Evolutionary conservation across 2,113 vertebrate genomes (phyloP), one percentile per base, ranked within the genome.

Genomic region (Anolis carolinensis): DNA sequence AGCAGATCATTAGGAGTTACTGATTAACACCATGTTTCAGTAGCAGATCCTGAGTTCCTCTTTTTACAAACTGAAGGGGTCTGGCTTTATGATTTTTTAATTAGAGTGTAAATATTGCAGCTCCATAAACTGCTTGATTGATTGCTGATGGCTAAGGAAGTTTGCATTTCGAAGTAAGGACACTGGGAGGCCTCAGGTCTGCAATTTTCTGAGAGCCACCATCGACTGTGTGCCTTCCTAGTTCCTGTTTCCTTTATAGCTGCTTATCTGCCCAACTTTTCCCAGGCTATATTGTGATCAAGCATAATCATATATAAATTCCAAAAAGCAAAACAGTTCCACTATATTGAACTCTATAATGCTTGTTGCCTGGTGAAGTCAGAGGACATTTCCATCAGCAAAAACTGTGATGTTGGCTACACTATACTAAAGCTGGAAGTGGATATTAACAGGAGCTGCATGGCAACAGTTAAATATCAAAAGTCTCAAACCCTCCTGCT

Each of bases 51-150:
- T 1, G 85, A 91, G 93, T 93, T 96, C 83, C 92, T 91, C 93
- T 95, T 95, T 96, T 94, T 96, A 95, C 95, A 93, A 87, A 89
- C 95, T 95, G 95, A 96, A 95, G 95, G 95, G 88, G 89, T 90
- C 94, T 95, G 94, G 94, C 94, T 97, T 97, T 96, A 96, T 97
- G 96, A 97, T 97, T 96, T 98, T 97, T 98, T 98, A 98, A 98
- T 98, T 97, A 95, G 96, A 96, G 95, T 96, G 97, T 97, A 97
- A 98, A 98, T 97, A 98, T 94, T 90, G 92, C 91, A 96, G 95
- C 94, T 93, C 95, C 95, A 96, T 97, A 96, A 97, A 97, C 92
- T 80, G 84, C 86, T 92, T 98, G 97, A 98, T 97, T 97, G 97
- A 97, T 97, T 91, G 95, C 92, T 94, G 96, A 95, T 95, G 95